Percentiles rank a stretch among this genome's conserved stretches.
Evolutionary conservation across 2,888 invertebrate species (phyloP).

Genomic region (Ornithoptera priamus): DNA sequence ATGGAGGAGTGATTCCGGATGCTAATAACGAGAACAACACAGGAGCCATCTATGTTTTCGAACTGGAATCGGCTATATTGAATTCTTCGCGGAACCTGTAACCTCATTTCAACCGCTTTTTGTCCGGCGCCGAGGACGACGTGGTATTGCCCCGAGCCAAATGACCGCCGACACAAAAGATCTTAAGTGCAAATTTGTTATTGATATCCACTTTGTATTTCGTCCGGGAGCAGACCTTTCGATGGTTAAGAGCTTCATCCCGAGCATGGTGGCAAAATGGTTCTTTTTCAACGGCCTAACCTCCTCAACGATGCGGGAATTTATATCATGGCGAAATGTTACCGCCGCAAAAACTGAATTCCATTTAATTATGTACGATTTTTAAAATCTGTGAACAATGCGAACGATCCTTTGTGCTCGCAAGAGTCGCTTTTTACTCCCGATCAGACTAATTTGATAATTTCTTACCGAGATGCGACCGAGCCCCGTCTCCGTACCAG

Average conservation of each 20-base stretch:
- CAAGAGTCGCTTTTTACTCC: constrained; percentile 56
- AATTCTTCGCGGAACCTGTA: constrained; percentile 70
- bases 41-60: constrained; percentile 34
- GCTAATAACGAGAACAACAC: constrained; percentile 32
- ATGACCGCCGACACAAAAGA: constrained; percentile 45
- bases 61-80: constrained; percentile 40
- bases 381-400: constrained; percentile 80
- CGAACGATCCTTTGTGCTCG: constrained; percentile 68
- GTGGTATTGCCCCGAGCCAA: constrained; percentile 54
- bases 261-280: constrained; percentile 69
- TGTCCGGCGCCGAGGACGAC: constrained; percentile 46
- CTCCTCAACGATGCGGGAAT: constrained; percentile 62
- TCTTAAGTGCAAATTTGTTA: constrained; percentile 58
- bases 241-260: constrained; percentile 52
- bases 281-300: constrained; percentile 58
- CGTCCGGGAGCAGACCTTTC: constrained; percentile 48
- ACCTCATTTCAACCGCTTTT: constrained; percentile 61
- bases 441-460: constrained; percentile 75
- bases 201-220: constrained; percentile 51
- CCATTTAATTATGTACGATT: constrained; percentile 79
- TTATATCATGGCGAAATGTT: constrained; percentile 71
- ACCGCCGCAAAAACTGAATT: constrained; percentile 66
- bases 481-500: constrained; percentile 44
- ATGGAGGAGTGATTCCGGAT: constrained; percentile 42
- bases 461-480: constrained; percentile 65